A percentile compares a stretch with the other conserved stretches of the same genome.
These are phyloP conservation scores for Spodoptera littoralis DNA, from an alignment of 2,888 invertebrate genomes.

Conservation along the genomic window DNA sequence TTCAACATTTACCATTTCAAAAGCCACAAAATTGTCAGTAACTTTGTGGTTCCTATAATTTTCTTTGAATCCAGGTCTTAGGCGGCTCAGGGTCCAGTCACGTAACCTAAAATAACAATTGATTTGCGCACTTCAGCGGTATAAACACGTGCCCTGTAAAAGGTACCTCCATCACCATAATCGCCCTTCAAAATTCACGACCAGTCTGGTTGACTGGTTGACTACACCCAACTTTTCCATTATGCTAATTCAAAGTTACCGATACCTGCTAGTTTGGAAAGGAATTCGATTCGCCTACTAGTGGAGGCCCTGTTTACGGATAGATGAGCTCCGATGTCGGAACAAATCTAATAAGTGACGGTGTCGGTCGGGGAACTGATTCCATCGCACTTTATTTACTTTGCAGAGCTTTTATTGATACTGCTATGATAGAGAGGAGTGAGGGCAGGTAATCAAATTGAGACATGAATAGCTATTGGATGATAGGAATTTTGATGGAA, in stretches of 20 bases:
- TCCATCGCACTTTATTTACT: constrained; percentile 63
- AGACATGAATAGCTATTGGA: background rate
- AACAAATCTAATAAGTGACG: constrained; percentile 67
- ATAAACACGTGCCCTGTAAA: too few relatives aligned
- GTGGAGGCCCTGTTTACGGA: constrained; percentile 64
- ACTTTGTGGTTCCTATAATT: too few relatives aligned
- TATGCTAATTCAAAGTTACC: constrained; percentile 53
- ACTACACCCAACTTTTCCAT: constrained; percentile 34
- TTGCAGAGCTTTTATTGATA: constrained; percentile 51
- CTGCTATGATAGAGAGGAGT: constrained; percentile 6
- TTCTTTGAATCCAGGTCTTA: too few relatives aligned
- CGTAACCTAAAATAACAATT: too few relatives aligned
- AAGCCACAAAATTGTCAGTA: too few relatives aligned
- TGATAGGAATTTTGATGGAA: too few relatives aligned
- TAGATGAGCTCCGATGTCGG: constrained; percentile 65
- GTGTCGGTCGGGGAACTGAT: constrained; percentile 63
- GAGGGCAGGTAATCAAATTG: constrained; percentile 12
- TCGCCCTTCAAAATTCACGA: constrained; percentile 3
- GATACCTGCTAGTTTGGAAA: constrained; percentile 45
- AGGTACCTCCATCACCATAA: background rate
- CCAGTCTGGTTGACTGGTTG: background rate
- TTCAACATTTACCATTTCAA: too few relatives aligned
- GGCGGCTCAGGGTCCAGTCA: too few relatives aligned
- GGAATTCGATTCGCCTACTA: constrained; percentile 67
- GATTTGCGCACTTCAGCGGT: too few relatives aligned